Evolutionary conservation across 2,797 vertebrate genomes (phyloP).

Genomic region (Chrysocyon brachyurus): DNA sequence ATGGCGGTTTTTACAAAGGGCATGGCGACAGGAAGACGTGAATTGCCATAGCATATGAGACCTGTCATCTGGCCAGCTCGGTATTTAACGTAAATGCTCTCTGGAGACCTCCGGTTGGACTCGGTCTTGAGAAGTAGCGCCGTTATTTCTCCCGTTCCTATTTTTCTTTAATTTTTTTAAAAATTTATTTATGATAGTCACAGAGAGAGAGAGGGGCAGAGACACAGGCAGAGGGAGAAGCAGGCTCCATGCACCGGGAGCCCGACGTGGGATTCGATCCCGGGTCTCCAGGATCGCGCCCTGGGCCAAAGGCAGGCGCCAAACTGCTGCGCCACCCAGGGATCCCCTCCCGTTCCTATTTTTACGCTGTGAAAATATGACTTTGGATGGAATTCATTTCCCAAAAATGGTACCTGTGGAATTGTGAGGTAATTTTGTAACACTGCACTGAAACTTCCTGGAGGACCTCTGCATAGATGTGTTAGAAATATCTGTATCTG

Average conservation of each 20-base stretch:
- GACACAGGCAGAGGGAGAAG: no score
- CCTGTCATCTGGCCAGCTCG: slow-evolving; percentile 37
- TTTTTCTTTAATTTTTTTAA: no score
- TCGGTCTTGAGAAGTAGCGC: background rate
- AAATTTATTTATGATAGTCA: no score
- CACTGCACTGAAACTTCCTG: background rate
- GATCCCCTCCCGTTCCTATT: background rate
- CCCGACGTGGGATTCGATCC: no score
- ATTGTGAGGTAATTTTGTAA: slow-evolving; percentile 3
- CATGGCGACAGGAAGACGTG: background rate
- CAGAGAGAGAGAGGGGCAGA: no score
- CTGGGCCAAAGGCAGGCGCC: no score
- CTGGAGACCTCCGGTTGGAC: slow-evolving; percentile 15
- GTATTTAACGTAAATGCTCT: background rate
- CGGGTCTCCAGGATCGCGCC: no score
- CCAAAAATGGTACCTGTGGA: slow-evolving; percentile 36
- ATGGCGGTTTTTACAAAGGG: slow-evolving; percentile 37
- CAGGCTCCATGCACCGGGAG: no score
- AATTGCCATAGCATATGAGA: background rate
- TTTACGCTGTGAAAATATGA: background rate
- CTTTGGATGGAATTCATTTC: slow-evolving; percentile 30
- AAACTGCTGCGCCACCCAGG: no score
- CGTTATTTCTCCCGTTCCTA: background rate
- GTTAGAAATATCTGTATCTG: background rate
- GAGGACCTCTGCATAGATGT: background rate